Percentiles rank a stretch among this genome's conserved stretches.
Evolutionary conservation across 2,797 vertebrate species (phyloP).

Genomic region (Psittacula echo): DNA sequence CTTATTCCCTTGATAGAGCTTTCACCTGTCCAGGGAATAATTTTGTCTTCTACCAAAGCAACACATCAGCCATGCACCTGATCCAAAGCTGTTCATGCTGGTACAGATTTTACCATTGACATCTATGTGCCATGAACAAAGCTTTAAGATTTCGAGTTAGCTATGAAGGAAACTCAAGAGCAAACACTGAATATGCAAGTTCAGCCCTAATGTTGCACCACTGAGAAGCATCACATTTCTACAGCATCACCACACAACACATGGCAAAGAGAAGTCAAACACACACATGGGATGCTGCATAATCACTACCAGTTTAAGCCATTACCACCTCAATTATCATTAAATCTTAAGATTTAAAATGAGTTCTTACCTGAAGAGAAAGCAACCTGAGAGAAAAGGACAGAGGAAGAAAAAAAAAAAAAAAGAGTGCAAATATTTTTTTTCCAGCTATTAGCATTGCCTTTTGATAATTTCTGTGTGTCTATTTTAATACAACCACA

Average conservation of each 20-base stretch:
- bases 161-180: not conserved
- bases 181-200: not conserved
- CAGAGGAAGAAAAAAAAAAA: not conserved
- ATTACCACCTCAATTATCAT: not conserved
- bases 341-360: not conserved
- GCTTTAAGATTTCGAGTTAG: not conserved
- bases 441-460: not conserved
- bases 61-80: not conserved
- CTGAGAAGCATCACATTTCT: not conserved
- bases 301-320: not conserved
- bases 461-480: not conserved
- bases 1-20: not conserved
- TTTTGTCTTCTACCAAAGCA: not conserved
- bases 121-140: not conserved
- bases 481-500: not conserved
- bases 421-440: not conserved
- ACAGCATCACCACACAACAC: rapidly evolving
- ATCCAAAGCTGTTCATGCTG: not conserved
- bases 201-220: not conserved
- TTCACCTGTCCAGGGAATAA: not conserved
- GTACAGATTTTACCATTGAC: not conserved
- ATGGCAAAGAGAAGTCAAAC: not conserved
- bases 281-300: not conserved
- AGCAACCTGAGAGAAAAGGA: not conserved
- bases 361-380: not conserved